These are phyloP conservation scores for Onychomys torridus DNA, from an alignment of 2,797 vertebrate genomes.

Conservation along the genomic window DNA sequence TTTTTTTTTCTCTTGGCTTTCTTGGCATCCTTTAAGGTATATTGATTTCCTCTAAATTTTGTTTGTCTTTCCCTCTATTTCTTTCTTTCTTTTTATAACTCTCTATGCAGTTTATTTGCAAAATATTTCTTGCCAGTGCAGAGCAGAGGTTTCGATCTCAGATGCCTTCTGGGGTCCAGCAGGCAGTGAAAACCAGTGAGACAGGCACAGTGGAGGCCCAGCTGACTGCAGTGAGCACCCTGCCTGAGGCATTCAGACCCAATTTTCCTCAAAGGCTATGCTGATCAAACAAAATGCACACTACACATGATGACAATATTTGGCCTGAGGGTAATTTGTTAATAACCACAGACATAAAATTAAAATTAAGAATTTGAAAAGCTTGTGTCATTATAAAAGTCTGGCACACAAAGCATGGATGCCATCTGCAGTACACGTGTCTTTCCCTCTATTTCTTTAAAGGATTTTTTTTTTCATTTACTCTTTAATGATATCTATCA, in stretches of 20 bases:
- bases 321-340: neutral
- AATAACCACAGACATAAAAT: neutral
- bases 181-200: neutral
- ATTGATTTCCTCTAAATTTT: too few relatives aligned
- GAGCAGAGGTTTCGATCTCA: neutral
- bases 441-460: too few relatives aligned
- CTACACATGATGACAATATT: neutral
- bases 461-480: too few relatives aligned
- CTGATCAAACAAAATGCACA: neutral
- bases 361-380: constrained; percentile 20
- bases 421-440: neutral
- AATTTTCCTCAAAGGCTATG: neutral
- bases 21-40: too few relatives aligned
- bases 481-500: too few relatives aligned
- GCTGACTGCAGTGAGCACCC: neutral
- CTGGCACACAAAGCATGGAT: neutral
- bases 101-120: neutral
- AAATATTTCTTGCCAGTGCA: neutral
- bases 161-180: neutral
- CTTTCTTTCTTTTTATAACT: too few relatives aligned
- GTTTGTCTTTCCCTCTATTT: too few relatives aligned
- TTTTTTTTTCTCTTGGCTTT: too few relatives aligned
- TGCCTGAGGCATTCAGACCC: neutral
- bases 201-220: neutral
- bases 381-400: neutral